Evolutionary conservation across 2,797 vertebrate species (phyloP), one percentile per base, ranked within the genome.

Genomic region (Chelon auratus): DNA sequence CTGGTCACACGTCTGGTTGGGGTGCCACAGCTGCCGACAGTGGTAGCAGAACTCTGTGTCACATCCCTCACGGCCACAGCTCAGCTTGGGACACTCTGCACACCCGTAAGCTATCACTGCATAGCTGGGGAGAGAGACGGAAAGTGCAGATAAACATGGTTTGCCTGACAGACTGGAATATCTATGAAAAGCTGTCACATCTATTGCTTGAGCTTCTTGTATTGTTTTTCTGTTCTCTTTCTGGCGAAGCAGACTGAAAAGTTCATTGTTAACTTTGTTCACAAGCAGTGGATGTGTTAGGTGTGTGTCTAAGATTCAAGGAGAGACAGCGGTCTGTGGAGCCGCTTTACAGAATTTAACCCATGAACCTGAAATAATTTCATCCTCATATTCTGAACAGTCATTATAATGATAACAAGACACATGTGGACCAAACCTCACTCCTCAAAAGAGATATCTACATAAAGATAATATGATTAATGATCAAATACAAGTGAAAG

Each of bases 11-110:
- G 96, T 96, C 87, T 96, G 91, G 3, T 96, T 92, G 0, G 96
- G 95, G 68, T 97, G 96, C 96, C 96, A 97, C 73, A 95, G 93
- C 92, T 96, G 96, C 42, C 95, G 94, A 84, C 96, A 97, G 94
- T 96, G 96, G 91, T 96, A 97, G 88, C 96, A 97, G 92, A 97
- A 97, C 92, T 97, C 95, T 0, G 95, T 96, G 72, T 95, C 92
- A 0, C 96, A 97, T 58, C 94, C 96, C 54, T 96, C 95, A 0
- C 95, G 94, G 1, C 93, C 95, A 0, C 96, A 97, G 85, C 93
- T 95, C 80, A 97, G 94, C 82, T 95, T 95, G 18, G 96, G 96
- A 77, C 96, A 96, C 65, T 96, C 95, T 0, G 95, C 96, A 63
- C 96, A 97, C 81, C 96, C 95, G 0, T 95, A 94, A 30, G 96